These are phyloP conservation scores for Tragelaphus oryx DNA, from an alignment of 2,797 vertebrate genomes.

Conservation along the genomic window DNA sequence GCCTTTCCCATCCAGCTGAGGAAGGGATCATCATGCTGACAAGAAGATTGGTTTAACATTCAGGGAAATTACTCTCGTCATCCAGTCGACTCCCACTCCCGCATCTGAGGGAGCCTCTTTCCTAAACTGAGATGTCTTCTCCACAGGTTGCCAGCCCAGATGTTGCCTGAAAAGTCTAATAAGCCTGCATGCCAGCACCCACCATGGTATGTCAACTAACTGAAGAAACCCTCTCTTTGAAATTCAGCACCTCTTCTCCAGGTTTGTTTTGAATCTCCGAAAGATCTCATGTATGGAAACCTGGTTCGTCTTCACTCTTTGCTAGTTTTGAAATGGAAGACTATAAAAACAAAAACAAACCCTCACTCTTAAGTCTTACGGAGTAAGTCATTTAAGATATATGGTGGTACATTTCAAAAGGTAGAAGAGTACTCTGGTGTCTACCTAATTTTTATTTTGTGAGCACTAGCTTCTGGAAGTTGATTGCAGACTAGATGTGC, in stretches of 20 bases:
- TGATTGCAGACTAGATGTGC: not conserved
- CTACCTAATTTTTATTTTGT: not conserved
- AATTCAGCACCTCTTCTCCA: slow-evolving; percentile 49
- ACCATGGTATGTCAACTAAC: slow-evolving; percentile 45
- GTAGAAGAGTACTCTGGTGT: not conserved
- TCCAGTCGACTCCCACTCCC: not conserved
- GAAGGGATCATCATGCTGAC: slow-evolving; percentile 26
- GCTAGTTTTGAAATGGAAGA: slow-evolving; percentile 24
- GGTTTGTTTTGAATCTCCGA: slow-evolving; percentile 29
- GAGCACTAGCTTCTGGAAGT: not conserved
- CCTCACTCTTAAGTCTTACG: slow-evolving; percentile 52
- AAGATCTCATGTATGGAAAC: slow-evolving; percentile 30
- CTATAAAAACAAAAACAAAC: not conserved
- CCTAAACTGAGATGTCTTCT: slow-evolving; percentile 9
- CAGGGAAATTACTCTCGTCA: slow-evolving; percentile 46
- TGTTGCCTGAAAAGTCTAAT: slow-evolving; percentile 24
- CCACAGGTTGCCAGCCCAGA: slow-evolving; percentile 44
- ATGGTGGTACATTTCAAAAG: not conserved
- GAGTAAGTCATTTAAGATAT: slow-evolving; percentile 17
- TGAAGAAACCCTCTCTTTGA: slow-evolving; percentile 35
- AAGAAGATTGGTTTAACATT: slow-evolving; percentile 17
- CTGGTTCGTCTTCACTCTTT: not conserved
- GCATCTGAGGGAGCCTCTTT: slow-evolving; percentile 5
- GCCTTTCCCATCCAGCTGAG: not conserved
- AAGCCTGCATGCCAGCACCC: not conserved